phyloP scores from a whole-genome alignment of 2,888 invertebrate genomes.

The Tigriopus californicus region DNA sequence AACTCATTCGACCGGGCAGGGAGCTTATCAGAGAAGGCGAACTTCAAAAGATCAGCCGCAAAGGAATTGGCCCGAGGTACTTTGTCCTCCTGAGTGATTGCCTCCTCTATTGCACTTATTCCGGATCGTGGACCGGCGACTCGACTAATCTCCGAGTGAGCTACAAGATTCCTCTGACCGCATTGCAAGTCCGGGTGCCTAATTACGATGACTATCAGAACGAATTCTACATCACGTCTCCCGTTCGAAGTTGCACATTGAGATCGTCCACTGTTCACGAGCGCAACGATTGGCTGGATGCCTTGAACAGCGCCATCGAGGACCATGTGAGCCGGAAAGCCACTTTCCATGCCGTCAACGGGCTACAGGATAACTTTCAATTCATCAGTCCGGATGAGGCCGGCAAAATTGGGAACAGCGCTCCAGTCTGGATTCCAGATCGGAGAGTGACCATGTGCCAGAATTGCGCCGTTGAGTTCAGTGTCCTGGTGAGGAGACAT shows the following conservation, averaged over 20 bases:
- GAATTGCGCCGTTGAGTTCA: conserved; percentile 41
- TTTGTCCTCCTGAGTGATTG: conserved; percentile 30
- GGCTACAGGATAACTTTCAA: conserved; percentile 17
- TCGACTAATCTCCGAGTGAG: conserved; percentile 24
- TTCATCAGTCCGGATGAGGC: not conserved
- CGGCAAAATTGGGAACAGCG: conserved; percentile 21
- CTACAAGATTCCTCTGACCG: conserved; percentile 33
- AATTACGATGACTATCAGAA: conserved; percentile 31
- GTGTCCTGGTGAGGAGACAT: conserved; percentile 42
- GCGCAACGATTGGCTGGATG: conserved; percentile 34
- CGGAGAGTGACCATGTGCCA: conserved; percentile 43
- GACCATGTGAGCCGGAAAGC: conserved; percentile 30
- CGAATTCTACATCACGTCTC: conserved; percentile 37
- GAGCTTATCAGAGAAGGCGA: conserved; percentile 42
- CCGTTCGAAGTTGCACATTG: conserved; percentile 35
- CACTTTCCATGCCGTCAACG: conserved; percentile 24
- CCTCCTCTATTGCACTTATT: conserved; percentile 30
- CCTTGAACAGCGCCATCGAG: conserved; percentile 31
- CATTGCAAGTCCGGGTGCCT: conserved; percentile 33
- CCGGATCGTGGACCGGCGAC: conserved; percentile 24
- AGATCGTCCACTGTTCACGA: conserved; percentile 30
- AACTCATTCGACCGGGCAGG: conserved; percentile 36
- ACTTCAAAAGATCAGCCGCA: conserved; percentile 42
- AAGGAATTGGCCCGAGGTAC: conserved; percentile 37
- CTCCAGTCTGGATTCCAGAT: conserved; percentile 40